Percentiles rank a stretch among this genome's conserved stretches.
Evolutionary conservation across 2,797 vertebrate species (phyloP).

Genomic region (Hemitrygon akajei): DNA sequence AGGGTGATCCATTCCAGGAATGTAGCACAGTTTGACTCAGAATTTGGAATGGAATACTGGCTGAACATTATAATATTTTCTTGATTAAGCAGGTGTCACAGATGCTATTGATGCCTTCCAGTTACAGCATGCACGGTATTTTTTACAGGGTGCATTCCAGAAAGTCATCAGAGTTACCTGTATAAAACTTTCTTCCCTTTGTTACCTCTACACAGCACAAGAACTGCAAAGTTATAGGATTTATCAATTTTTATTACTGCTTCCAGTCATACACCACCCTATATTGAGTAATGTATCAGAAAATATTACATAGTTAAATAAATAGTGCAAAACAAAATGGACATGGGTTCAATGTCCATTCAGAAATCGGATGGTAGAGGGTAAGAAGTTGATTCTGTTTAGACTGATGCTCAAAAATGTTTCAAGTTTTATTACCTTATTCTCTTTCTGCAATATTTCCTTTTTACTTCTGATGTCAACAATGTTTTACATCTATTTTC

Average conservation of each 20-base stretch:
- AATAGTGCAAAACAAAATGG: too few species aligned
- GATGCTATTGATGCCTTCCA: neutral
- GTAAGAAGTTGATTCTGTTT: neutral
- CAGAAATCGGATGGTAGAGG: too few species aligned
- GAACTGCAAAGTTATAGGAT: neutral
- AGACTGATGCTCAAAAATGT: neutral
- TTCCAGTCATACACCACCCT: neutral
- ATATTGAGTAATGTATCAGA: neutral
- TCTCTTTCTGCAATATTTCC: neutral
- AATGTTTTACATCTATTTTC: neutral
- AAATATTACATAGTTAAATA: too few species aligned
- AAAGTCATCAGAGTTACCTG: neutral
- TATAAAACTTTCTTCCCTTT: neutral
- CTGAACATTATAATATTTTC: too few species aligned
- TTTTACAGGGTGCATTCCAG: neutral
- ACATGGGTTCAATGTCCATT: too few species aligned
- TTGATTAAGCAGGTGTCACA: too few species aligned
- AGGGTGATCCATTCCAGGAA: too few species aligned
- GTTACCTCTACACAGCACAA: neutral
- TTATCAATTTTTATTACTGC: neutral
- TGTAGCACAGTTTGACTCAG: too few species aligned
- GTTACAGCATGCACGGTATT: neutral
- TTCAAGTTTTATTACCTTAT: neutral
- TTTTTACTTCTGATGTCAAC: neutral
- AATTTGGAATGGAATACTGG: too few species aligned